Base-by-base conservation (phyloP, 2,888 invertebrate species). In the Temnothorax rugatulus region DNA sequence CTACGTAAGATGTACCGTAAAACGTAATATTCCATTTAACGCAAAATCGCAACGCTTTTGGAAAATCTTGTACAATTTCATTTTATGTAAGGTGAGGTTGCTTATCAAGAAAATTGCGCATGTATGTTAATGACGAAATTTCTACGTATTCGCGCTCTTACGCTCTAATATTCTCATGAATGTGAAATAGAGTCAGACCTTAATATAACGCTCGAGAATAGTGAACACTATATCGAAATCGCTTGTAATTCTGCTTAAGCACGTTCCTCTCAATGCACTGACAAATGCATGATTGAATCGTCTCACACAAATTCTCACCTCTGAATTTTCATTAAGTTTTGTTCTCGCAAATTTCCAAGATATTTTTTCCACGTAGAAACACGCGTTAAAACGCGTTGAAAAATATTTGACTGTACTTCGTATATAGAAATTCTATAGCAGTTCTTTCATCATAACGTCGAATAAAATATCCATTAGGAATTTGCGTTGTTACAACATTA, bases 41-140 rank as follows among this genome's bases (percentile, higher is more conserved):
- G 13, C 15, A 38, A 50, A 47, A 73, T 73, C 38, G n/a, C 69
- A 21, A 38, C 29, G 7, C 59, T 79, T 29, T 59, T 21, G 9
- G 38, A 38, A 47, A 71, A 81, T 81, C 25, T 47, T 5, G 74
- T 11, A 34, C 61, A 79, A 81, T 81, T 81, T 44, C 25, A 73
- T 59, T 81, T 73, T 61, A 38, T 61, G 50, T 47, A 59, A 21
- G 25, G 18, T 38, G 38, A 29, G 34, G 47, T 73, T 73, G 15
- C 59, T 44, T 52, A 52, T 83, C 69, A 79, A 61, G 79, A 61
- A 81, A 76, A 76, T 54, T 15, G 59, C 52, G 66, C 83, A 75
- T 87, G 79, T 86, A 87, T 84, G 89, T 84, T 89, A 87, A 89
- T 89, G 86, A 76, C 38, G 59, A 84, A 89, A 81, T 84, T 82